Base-by-base conservation (phyloP, 2,888 invertebrate genomes). In the Ctenicera cuprea region DNA sequence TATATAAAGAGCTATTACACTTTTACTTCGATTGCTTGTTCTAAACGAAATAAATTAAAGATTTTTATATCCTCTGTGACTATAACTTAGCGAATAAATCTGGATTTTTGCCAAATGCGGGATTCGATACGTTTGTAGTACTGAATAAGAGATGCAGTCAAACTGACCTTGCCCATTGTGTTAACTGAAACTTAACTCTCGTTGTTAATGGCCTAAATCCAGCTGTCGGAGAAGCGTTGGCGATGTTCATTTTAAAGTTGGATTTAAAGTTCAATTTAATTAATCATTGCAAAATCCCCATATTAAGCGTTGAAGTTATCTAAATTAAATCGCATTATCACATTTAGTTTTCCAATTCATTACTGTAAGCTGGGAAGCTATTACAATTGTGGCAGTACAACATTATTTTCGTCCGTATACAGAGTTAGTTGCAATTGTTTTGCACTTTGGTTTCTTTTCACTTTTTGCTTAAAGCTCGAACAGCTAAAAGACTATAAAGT, bases 171-270 rank as follows among this genome's bases (percentile, higher is more conserved):
- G 63, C 45, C 20, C 43, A 33, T 48, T 48, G 26, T 63, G 16
- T 22, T 41, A 41, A 37, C n/a, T 20, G 33, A 37, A 59, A 38
- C n/a, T 54, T 54, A 30, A 54, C 18, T 38, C 18, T 22, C n/a
- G 11, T 62, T 41, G 43, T 45, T 45, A 67, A 62, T 65, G 64
- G 59, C 59, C 64, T 54, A 68, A 72, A 22, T 63, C 26, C 33
- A 48, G 41, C 43, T 52, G 22, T 37, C 18, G 57, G 18, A 59
- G 14, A 37, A 18, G 20, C 48, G 57, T 12, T 14, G n/a, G 5
- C n/a, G 14, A 33, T 50, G 50, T 16, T 30, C 30, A 33, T 30
- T 54, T 54, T 54, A 30, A 54, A 54, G 22, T 18, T 52, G 12
- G 12, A 22, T n/a, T 38, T 38, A 1, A 37, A 37, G 37, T 59